Evolutionary conservation across 2,113 vertebrate genomes (phyloP).

Genomic region (Eidolon helvum): DNA sequence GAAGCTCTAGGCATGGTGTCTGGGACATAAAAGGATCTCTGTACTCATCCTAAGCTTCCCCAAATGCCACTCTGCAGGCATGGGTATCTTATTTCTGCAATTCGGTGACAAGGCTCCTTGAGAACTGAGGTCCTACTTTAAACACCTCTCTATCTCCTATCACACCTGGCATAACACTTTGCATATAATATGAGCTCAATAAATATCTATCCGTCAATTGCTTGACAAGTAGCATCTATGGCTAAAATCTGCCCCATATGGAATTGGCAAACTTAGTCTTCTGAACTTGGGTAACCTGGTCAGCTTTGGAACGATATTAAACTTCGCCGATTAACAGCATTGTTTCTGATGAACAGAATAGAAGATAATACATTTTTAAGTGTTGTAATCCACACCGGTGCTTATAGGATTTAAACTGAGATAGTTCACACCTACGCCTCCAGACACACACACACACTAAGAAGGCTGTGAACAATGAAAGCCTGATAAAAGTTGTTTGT

Average conservation of each 20-base stretch:
- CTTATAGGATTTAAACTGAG: background rate
- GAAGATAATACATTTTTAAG: background rate
- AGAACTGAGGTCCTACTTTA: background rate
- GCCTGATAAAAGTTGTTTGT: slow-evolving; percentile 15
- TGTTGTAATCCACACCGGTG: background rate
- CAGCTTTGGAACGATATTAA: background rate
- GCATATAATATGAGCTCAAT: background rate
- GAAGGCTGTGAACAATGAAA: background rate
- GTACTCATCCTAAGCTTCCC: background rate
- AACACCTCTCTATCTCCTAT: background rate
- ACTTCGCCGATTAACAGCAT: background rate
- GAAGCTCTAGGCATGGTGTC: background rate
- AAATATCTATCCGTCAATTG: background rate
- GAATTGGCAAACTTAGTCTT: background rate
- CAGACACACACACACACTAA: background rate
- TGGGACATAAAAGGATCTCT: background rate
- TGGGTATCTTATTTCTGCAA: background rate
- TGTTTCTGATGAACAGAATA: background rate
- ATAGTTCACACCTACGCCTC: background rate
- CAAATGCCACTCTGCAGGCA: background rate
- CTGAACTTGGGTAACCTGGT: background rate
- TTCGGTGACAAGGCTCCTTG: background rate
- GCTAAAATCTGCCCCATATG: background rate
- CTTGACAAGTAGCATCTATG: background rate
- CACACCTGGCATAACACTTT: background rate